Evolutionary conservation across 2,113 vertebrate genomes (phyloP), one percentile per base, ranked within the genome.

Genomic region (Bubo blakistoni): DNA sequence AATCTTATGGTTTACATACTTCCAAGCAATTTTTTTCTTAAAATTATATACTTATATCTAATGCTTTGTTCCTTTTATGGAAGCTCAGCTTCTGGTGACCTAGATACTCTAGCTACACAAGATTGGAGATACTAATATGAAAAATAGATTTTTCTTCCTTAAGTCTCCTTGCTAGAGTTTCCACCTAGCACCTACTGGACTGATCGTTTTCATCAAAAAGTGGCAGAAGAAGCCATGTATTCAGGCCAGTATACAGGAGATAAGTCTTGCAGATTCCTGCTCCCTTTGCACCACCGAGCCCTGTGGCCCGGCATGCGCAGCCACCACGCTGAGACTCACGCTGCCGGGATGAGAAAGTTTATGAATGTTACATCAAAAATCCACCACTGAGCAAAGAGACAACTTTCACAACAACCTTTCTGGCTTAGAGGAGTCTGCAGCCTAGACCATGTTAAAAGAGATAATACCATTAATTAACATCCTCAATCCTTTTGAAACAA

Each of bases 261-360:
- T 42, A 9, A 21, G 18, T 9, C 25, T 54, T 34, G 26, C 11
- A 38, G 1, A 5, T n/a, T 77, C 34, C 62, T 83, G n/a, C 55
- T 94, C 34, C 36, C 67, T 93, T 78, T 66, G 38, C 14, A 38
- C 27, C 36, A 8, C 59, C 32, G 32, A 91, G 42, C 26, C n/a
- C 26, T 17, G 7, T 16, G 62, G 34, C 19, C 36, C 3, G 1
- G 7, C 47, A 7, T 32, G 5, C 0, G 0, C 3, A 38, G 36
- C 25, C 62, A 30, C 25, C 34, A 5, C 0, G 1, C 19, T 40
- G 17, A 72, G 11, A 54, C 15, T 44, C 18, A 3, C 4, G 22
- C 1, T 77, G 46, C 85, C 63, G 32, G 44, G 24, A 76, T 52
- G 29, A 51, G 76, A 44, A 89, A 42, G 27, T 40, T 74, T 19